These are phyloP conservation scores for Pomphorhynchus laevis DNA, from an alignment of 1,140 invertebrate genomes.

Conservation along the genomic window DNA sequence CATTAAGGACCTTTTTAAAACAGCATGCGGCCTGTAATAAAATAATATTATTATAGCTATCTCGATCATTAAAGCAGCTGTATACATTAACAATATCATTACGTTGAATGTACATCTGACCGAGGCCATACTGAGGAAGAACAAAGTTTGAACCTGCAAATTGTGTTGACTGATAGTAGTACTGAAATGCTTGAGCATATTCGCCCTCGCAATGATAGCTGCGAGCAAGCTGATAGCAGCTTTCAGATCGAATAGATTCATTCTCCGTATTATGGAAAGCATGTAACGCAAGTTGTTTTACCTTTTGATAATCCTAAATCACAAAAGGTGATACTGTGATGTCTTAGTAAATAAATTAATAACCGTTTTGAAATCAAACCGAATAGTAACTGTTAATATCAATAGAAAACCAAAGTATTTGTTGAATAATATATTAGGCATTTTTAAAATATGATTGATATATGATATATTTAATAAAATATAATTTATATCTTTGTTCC, in stretches of 20 bases:
- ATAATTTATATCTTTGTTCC: too few relatives aligned
- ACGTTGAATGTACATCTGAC: slow-evolving; percentile 92
- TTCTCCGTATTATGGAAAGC: slow-evolving; percentile 96
- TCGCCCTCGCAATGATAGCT: slow-evolving; percentile 27
- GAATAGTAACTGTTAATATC: too few relatives aligned
- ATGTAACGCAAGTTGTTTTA: slow-evolving; percentile 67
- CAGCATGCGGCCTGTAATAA: slow-evolving; percentile 49
- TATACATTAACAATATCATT: slow-evolving; percentile 72
- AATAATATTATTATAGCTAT: slow-evolving; percentile 7
- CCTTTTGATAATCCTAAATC: slow-evolving; percentile 49
- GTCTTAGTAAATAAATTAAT: not conserved
- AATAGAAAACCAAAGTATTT: too few relatives aligned
- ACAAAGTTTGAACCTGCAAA: slow-evolving; percentile 74
- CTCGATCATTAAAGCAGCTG: slow-evolving; percentile 1
- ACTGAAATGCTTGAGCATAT: slow-evolving; percentile 89
- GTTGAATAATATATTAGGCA: too few relatives aligned
- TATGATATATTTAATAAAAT: too few relatives aligned
- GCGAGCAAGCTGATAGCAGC: slow-evolving; percentile 75
- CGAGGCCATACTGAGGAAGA: slow-evolving; percentile 73
- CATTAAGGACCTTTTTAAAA: slow-evolving; percentile 90
- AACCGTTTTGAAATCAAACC: not conserved
- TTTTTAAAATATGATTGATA: too few relatives aligned
- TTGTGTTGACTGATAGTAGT: slow-evolving; percentile 95
- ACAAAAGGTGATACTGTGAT: too few relatives aligned
- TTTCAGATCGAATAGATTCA: slow-evolving; percentile 87